Conservation (phyloP, 2,113 vertebrate species). For the Ascaphus truei region DNA sequence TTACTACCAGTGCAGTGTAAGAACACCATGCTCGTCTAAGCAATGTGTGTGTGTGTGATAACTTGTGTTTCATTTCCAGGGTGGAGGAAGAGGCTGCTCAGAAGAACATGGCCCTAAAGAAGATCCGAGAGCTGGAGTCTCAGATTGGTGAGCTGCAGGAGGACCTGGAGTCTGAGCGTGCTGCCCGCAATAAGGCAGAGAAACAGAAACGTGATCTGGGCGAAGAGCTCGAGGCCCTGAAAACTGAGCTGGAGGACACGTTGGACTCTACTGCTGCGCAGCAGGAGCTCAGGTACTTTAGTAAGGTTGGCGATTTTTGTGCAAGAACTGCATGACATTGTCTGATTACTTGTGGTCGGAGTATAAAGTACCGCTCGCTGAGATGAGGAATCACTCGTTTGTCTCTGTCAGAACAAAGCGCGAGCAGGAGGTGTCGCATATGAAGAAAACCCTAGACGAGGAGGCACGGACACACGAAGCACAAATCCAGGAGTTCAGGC, state of each 20-base stretch:
- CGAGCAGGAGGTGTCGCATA: slow-evolving; percentile 86
- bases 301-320: fast-evolving
- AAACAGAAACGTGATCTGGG: slow-evolving; percentile 93
- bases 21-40: no score
- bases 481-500: slow-evolving; percentile 86
- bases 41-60: no score
- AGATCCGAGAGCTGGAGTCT: slow-evolving; percentile 91
- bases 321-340: no score
- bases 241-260: slow-evolving; percentile 94
- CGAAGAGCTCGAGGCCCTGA: slow-evolving; percentile 93
- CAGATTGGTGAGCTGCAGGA: slow-evolving; percentile 94
- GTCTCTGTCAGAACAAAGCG: slow-evolving; percentile 80
- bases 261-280: slow-evolving; percentile 92
- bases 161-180: slow-evolving; percentile 87
- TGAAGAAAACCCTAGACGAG: slow-evolving; percentile 89
- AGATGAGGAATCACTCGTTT: no score
- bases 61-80: no score
- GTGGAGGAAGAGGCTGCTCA: slow-evolving; percentile 92
- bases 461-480: slow-evolving; percentile 84
- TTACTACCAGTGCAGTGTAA: no score
- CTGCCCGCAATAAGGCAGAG: slow-evolving; percentile 84
- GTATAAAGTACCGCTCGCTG: no score
- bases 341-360: no score
- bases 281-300: slow-evolving; percentile 93
- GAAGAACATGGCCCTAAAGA: slow-evolving; percentile 93